Evolutionary conservation across 2,888 invertebrate species (phyloP).

Genomic region (Arctia plantaginis): DNA sequence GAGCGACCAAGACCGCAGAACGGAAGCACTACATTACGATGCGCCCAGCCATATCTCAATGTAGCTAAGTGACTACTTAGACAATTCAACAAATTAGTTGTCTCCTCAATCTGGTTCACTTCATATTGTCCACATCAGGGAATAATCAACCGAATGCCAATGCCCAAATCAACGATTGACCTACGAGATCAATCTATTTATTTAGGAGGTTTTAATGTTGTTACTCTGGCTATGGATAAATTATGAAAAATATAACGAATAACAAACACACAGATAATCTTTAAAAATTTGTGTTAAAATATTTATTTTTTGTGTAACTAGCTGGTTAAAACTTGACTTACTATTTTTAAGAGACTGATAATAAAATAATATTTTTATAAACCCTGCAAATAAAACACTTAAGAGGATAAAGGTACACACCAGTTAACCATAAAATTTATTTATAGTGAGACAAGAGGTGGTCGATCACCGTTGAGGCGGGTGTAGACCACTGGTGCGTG

Average conservation of each 20-base stretch:
- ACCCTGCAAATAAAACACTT: neutral
- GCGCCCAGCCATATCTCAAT: neutral
- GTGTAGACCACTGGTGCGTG: conserved; percentile 75
- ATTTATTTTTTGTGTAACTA: neutral
- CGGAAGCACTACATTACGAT: neutral
- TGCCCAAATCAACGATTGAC: conserved; percentile 1
- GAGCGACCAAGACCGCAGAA: too few relatives aligned
- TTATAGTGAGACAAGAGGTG: conserved; percentile 65
- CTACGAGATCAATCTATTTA: neutral
- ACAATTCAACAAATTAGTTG: neutral
- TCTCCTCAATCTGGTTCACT: neutral
- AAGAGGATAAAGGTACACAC: neutral
- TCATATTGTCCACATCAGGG: conserved; percentile 1
- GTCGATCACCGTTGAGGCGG: conserved; percentile 59
- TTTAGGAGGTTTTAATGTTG: neutral
- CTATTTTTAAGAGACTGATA: neutral
- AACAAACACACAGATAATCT: neutral
- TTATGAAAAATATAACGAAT: neutral
- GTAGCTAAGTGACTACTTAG: neutral
- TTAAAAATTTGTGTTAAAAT: neutral
- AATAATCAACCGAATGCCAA: neutral
- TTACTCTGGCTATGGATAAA: neutral
- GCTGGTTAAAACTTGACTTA: neutral
- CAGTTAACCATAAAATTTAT: conserved; percentile 58
- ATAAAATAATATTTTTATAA: neutral